phyloP scores from a whole-genome alignment of 2,113 vertebrate genomes.

The Dipodomys merriami region DNA sequence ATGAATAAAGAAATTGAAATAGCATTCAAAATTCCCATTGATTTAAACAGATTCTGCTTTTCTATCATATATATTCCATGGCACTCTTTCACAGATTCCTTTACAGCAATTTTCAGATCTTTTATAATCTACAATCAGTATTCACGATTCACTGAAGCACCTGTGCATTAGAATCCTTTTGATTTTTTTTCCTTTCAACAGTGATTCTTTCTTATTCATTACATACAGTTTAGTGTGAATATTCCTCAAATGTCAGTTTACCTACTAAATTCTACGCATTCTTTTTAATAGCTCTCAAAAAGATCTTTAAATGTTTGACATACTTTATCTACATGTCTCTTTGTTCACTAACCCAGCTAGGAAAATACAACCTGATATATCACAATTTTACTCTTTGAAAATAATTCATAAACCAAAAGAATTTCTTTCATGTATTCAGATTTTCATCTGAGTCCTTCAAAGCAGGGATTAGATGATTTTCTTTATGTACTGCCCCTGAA shows the following conservation, averaged over 20 bases:
- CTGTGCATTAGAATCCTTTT: neutral
- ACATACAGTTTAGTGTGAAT: neutral
- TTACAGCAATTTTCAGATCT: conserved; percentile 23
- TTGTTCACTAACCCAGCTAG: neutral
- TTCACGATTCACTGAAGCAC: neutral
- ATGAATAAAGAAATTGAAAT: neutral
- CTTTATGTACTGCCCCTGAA: neutral
- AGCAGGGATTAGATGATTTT: neutral
- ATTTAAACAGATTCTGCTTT: neutral
- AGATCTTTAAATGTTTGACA: neutral
- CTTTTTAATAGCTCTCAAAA: conserved; percentile 7
- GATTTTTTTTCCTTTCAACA: conserved; percentile 1
- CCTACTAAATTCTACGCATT: neutral
- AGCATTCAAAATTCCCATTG: neutral
- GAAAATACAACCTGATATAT: neutral
- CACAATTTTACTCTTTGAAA: conserved; percentile 16
- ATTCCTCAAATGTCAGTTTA: neutral
- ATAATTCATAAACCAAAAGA: neutral
- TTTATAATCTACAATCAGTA: neutral
- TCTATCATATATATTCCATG: neutral
- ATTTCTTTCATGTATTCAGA: too few relatives aligned
- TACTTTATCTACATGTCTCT: neutral
- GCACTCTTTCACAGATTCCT: neutral
- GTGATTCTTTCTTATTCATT: neutral
- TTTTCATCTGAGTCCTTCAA: neutral